A percentile compares a stretch with the other conserved stretches of the same genome.
Conservation (phyloP, 2,113 vertebrate species). For the Desmodus rotundus region DNA sequence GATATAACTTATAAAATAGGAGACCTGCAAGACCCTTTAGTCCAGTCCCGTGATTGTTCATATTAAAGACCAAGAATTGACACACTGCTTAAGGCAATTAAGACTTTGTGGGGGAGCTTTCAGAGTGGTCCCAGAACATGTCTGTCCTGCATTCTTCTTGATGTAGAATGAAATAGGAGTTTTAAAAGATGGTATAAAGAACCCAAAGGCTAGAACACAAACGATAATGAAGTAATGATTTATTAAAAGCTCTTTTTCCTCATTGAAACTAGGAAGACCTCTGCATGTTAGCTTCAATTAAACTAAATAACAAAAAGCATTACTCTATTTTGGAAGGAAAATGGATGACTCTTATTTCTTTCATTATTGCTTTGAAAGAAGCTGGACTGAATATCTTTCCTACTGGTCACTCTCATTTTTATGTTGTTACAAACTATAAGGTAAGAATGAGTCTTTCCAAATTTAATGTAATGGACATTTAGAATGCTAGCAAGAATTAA, state of each 20-base stretch:
- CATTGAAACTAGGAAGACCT: conserved; percentile 80
- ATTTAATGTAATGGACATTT: neutral
- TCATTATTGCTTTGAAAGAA: conserved; percentile 82
- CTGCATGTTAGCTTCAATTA: conserved; percentile 84
- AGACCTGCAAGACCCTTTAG: neutral
- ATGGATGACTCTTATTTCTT: conserved; percentile 83
- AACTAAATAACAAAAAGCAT: conserved; percentile 59
- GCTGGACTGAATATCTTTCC: conserved; percentile 92
- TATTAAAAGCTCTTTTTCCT: neutral
- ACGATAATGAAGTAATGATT: neutral
- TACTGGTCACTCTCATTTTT: conserved; percentile 81
- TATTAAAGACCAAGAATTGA: neutral
- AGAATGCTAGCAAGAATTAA: neutral
- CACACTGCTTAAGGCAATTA: neutral
- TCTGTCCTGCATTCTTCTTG: neutral
- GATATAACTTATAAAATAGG: neutral
- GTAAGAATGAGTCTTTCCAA: conserved; percentile 64
- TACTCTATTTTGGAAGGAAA: conserved; percentile 79
- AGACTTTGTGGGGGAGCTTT: neutral
- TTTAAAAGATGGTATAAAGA: neutral
- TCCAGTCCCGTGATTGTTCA: neutral
- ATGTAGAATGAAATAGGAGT: neutral
- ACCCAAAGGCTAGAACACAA: neutral
- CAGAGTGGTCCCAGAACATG: neutral
- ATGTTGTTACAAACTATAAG: conserved; percentile 82